phyloP scores from a whole-genome alignment of 2,888 invertebrate species.

The Sarcophaga subvicina region DNA sequence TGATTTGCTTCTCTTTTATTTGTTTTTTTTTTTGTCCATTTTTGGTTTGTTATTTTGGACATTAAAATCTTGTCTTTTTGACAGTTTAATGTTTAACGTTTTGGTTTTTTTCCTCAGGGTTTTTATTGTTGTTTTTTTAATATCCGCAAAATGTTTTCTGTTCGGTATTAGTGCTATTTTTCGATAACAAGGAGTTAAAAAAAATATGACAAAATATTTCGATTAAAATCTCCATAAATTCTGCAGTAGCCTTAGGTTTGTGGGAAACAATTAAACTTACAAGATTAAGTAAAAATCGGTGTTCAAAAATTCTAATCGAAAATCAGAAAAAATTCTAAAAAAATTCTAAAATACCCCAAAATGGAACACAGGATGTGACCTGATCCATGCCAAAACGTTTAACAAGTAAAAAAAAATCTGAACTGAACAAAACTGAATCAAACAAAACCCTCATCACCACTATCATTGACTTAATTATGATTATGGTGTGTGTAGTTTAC shows the following conservation, averaged over 20 bases:
- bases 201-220: constrained; percentile 25
- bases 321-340: no score
- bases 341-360: no score
- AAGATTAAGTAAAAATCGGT: neutral
- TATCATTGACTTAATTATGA: constrained; percentile 53
- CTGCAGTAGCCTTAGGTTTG: neutral
- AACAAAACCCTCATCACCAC: constrained; percentile 8
- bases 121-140: neutral
- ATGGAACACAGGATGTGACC: neutral
- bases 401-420: neutral
- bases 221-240: constrained; percentile 1
- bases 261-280: neutral
- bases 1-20: constrained; percentile 29
- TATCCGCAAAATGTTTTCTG: no score
- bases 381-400: neutral
- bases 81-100: constrained; percentile 47
- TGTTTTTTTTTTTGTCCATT: constrained; percentile 15
- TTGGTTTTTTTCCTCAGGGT: neutral
- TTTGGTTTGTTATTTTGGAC: constrained; percentile 26
- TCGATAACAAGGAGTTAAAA: neutral
- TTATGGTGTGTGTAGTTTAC: neutral
- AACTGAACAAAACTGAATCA: neutral
- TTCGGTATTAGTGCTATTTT: constrained; percentile 12
- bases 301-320: neutral
- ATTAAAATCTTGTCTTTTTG: constrained; percentile 49